Base-by-base conservation (phyloP, 2,888 invertebrate genomes). In the Agrochola litura region DNA sequence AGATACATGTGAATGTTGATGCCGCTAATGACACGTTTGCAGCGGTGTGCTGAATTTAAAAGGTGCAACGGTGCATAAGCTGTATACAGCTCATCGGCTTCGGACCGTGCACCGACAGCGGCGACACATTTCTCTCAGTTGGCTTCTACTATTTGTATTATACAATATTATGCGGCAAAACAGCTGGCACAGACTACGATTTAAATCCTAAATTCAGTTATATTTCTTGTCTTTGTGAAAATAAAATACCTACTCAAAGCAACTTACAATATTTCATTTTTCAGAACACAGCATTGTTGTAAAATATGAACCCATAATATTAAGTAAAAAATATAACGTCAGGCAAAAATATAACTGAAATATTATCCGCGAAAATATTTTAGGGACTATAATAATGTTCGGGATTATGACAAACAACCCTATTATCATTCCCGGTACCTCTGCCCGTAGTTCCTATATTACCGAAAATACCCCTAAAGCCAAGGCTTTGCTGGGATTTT, bases 291-390 rank as follows among this genome's bases (percentile, higher is more conserved):
- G 14, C 46, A 75, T 67, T 79, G n/a, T n/a, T 64, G 25, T 56
- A 75, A 86, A 85, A 75, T 75, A 83, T 70, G 68, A 58, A 65
- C 43, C 63, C 54, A 70, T 74, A 73, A 68, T 49, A 63, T 56
- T 56, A 78, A 72, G 71, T 74, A 77, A 78, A 82, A 82, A 79
- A 82, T 76, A 73, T 56, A 64, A 78, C 30, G 60, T 74, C 65
- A 54, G 49, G 60, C 43, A 66, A 66, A 73, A 86, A 79, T 79
- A 67, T 73, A 65, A 70, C 63, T 41, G 72, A 79, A 78, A 83
- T 58, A 70, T 86, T 77, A 78, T 83, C 61, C 63, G 72, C 63
- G 60, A 86, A 77, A 86, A 84, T 83, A 86, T 86, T 84, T 86
- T 67, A 73, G 76, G 84, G 81, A 30, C 65, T 65, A 72, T 84